Evolutionary conservation across 2,797 vertebrate genomes (phyloP).

Genomic region (Saguinus oedipus): DNA sequence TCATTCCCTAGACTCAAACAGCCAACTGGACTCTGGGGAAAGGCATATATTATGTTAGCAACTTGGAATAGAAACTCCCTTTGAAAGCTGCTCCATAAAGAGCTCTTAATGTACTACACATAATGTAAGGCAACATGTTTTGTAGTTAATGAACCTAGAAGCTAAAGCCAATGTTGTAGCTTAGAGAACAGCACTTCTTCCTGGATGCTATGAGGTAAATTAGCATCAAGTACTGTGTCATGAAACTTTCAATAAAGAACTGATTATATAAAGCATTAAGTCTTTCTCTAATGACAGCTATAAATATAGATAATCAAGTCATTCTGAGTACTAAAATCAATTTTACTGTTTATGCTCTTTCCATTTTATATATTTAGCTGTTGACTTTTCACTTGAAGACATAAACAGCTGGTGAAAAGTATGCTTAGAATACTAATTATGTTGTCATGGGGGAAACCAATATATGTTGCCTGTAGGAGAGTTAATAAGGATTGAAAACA

Average conservation of each 20-base stretch:
- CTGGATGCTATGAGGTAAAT: slow-evolving; percentile 71
- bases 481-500: slow-evolving; percentile 69
- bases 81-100: slow-evolving; percentile 69
- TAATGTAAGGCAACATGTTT: slow-evolving; percentile 45
- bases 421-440: slow-evolving; percentile 76
- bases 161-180: slow-evolving; percentile 26
- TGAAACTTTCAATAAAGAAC: slow-evolving; percentile 77
- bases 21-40: slow-evolving; percentile 43
- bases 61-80: slow-evolving; percentile 72
- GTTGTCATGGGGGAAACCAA: slow-evolving; percentile 65
- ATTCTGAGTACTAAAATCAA: slow-evolving; percentile 69
- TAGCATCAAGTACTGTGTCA: slow-evolving; percentile 67
- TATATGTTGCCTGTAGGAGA: slow-evolving; percentile 53
- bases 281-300: slow-evolving; percentile 74
- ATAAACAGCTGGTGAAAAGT: slow-evolving; percentile 77
- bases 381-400: slow-evolving; percentile 78
- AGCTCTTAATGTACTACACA: slow-evolving; percentile 48
- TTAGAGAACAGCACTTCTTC: slow-evolving; percentile 19
- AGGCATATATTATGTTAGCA: slow-evolving; percentile 61
- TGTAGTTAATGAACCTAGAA: slow-evolving; percentile 74
- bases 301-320: slow-evolving; percentile 79
- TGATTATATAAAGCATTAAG: slow-evolving; percentile 75
- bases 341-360: slow-evolving; percentile 64
- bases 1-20: slow-evolving; percentile 60
- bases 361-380: slow-evolving; percentile 73